phyloP scores from a whole-genome alignment of 2,888 invertebrate genomes.

The Drosophila lacicola region DNA sequence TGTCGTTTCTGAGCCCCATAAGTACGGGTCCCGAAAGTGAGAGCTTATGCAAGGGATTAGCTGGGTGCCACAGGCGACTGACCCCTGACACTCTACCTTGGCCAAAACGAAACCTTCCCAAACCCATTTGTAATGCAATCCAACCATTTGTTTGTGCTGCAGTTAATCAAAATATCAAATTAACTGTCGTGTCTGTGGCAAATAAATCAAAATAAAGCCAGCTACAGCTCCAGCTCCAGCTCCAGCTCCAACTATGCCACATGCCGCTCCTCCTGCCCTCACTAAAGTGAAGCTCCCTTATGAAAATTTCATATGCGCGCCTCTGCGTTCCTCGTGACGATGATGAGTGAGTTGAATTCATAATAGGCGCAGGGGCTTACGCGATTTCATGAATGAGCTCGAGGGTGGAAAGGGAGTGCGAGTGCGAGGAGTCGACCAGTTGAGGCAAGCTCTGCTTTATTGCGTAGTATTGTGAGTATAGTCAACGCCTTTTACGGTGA shows the following conservation, averaged over 20 bases:
- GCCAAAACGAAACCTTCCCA: slow-evolving; percentile 13
- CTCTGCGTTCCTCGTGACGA: slow-evolving; percentile 26
- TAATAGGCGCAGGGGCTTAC: slow-evolving; percentile 68
- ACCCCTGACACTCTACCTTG: slow-evolving; percentile 31
- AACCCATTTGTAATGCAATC: slow-evolving; percentile 25
- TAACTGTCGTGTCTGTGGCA: slow-evolving; percentile 85
- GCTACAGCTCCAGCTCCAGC: slow-evolving; percentile 14
- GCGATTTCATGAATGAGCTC: slow-evolving; percentile 63
- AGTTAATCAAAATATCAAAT: slow-evolving; percentile 86
- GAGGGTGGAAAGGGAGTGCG: neutral
- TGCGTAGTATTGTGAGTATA: slow-evolving; percentile 36
- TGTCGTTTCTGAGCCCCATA: slow-evolving; percentile 23
- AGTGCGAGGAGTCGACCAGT: neutral
- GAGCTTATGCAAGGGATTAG: slow-evolving; percentile 65
- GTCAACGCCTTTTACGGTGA: slow-evolving; percentile 74
- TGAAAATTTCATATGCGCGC: slow-evolving; percentile 67
- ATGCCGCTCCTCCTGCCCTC: neutral
- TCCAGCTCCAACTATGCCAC: slow-evolving; percentile 4
- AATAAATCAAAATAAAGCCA: slow-evolving; percentile 83
- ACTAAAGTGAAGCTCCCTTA: slow-evolving; percentile 45
- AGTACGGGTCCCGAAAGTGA: slow-evolving; percentile 54
- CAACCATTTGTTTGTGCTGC: slow-evolving; percentile 64
- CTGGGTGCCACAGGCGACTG: slow-evolving; percentile 42
- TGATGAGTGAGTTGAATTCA: slow-evolving; percentile 75
- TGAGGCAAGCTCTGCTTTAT: neutral